Evolutionary conservation across 1,140 invertebrate genomes (phyloP).

Genomic region (Belonocnema kinseyi): DNA sequence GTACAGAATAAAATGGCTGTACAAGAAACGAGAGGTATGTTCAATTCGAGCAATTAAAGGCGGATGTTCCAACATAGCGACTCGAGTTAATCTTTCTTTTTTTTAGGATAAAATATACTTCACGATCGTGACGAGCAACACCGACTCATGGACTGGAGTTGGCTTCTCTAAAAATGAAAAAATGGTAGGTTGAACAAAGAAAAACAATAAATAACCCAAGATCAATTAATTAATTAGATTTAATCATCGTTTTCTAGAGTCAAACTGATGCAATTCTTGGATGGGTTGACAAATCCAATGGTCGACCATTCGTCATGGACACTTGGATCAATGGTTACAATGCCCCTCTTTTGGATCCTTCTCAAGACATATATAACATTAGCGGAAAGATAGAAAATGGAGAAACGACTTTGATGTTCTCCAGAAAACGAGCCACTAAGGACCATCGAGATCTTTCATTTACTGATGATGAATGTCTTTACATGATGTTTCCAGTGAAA

Average conservation of each 20-base stretch:
- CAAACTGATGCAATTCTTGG: constrained; percentile 91
- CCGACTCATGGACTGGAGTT: constrained; percentile 94
- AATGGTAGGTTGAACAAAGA: constrained; percentile 80
- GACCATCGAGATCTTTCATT: constrained; percentile 89
- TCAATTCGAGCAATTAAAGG: neutral
- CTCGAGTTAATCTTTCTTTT: neutral
- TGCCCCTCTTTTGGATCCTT: constrained; percentile 84
- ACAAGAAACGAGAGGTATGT: constrained; percentile 78
- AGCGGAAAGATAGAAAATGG: constrained; percentile 85
- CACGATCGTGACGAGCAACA: constrained; percentile 88
- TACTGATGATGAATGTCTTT: constrained; percentile 87
- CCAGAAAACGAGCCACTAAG: constrained; percentile 84
- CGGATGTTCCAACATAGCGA: constrained; percentile 21
- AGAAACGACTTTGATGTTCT: constrained; percentile 87
- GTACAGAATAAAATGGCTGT: constrained; percentile 91
- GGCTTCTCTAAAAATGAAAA: constrained; percentile 91
- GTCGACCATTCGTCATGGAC: constrained; percentile 90
- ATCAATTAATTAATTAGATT: constrained; percentile 33
- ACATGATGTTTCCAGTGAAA: constrained; percentile 91
- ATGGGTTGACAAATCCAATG: constrained; percentile 86
- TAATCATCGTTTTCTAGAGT: constrained; percentile 73
- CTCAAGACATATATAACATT: constrained; percentile 85
- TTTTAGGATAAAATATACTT: constrained; percentile 88
- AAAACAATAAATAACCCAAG: neutral
- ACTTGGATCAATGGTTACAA: constrained; percentile 89